Conservation (phyloP, 2,797 vertebrate genomes). For the Alcedo quadribrachys region DNA sequence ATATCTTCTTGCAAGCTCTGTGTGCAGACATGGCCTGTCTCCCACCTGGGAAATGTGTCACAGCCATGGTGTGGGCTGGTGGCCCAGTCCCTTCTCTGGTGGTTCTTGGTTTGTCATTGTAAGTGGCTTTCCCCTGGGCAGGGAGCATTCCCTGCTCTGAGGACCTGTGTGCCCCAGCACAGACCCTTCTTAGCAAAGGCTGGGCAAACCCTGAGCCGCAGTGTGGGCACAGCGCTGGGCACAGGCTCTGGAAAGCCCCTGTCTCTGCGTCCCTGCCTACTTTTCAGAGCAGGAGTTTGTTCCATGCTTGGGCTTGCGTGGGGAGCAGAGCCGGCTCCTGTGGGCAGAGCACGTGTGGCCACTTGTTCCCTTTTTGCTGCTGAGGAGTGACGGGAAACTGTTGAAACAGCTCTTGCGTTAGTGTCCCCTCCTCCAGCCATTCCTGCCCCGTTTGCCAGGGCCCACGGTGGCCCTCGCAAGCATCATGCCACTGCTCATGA, state of each 20-base stretch:
- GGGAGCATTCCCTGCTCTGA: rapidly evolving
- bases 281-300: background rate
- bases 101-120: background rate
- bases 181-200: background rate
- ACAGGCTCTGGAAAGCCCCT: background rate
- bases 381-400: background rate
- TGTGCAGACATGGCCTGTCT: background rate
- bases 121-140: background rate
- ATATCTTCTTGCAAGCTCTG: background rate
- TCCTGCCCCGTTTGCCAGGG: background rate
- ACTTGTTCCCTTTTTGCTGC: constrained; percentile 36
- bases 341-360: background rate
- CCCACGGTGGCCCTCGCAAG: background rate
- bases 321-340: background rate
- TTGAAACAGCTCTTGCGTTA: constrained; percentile 12
- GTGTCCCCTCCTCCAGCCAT: background rate
- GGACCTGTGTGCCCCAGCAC: background rate
- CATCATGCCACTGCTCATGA: rapidly evolving
- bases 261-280: background rate
- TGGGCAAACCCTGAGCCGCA: background rate
- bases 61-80: background rate
- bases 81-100: background rate
- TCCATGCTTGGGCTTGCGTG: background rate
- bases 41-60: rapidly evolving
- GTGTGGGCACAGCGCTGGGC: background rate